phyloP scores from a whole-genome alignment of 2,113 vertebrate species.

The Pterophyllum scalare region DNA sequence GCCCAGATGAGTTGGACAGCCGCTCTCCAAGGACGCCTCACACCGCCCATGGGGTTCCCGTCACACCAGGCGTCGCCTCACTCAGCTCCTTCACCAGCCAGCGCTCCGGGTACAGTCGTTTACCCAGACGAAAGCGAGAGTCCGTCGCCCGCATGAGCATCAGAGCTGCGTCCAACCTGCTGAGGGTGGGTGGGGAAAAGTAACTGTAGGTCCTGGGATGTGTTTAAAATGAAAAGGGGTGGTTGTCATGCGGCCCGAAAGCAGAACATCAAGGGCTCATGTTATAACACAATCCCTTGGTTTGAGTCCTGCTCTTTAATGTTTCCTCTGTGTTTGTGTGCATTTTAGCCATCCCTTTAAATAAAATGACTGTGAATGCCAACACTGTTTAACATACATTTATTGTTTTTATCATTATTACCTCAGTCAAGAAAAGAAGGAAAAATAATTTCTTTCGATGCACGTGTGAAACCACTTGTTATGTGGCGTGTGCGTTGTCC shows the following conservation, averaged over 20 bases:
- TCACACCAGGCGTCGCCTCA: slow-evolving; percentile 87
- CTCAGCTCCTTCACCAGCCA: slow-evolving; percentile 90
- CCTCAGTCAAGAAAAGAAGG: too few relatives aligned
- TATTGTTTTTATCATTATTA: background rate
- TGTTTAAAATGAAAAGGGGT: too few relatives aligned
- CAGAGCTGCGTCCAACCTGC: slow-evolving; percentile 89
- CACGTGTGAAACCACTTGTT: background rate
- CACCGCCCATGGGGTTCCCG: slow-evolving; percentile 74
- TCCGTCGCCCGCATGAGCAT: slow-evolving; percentile 96
- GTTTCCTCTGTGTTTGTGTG: background rate
- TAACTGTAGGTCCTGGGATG: background rate
- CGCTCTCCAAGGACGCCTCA: slow-evolving; percentile 86
- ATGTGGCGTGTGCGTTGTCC: slow-evolving; percentile 10
- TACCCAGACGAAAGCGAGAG: slow-evolving; percentile 88
- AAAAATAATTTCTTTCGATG: background rate
- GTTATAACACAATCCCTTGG: background rate
- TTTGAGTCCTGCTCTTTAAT: background rate
- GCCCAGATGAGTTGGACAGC: slow-evolving; percentile 85
- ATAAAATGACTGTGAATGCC: background rate
- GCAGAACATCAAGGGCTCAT: background rate
- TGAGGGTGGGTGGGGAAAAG: slow-evolving; percentile 79
- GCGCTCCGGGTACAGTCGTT: slow-evolving; percentile 83
- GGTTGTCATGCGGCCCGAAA: background rate
- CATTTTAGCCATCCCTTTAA: background rate
- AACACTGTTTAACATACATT: background rate